A percentile compares a stretch with the other conserved stretches of the same genome.
phyloP scores from a whole-genome alignment of 2,888 invertebrate genomes.

The Caenorhabditis wallacei region DNA sequence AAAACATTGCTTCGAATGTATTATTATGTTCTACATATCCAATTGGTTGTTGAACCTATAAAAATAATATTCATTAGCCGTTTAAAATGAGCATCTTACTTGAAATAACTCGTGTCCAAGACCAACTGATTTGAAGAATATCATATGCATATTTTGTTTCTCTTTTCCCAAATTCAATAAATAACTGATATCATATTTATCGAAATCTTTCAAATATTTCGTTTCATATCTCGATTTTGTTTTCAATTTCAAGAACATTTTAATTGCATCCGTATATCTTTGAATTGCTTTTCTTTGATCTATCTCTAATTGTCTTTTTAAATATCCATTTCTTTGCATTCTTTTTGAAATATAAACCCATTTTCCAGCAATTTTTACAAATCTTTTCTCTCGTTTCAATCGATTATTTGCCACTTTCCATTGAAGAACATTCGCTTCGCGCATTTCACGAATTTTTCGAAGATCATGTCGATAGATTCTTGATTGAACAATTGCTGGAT shows the following conservation, averaged over 20 bases:
- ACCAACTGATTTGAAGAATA: conserved; percentile 23
- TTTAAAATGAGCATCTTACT: too few species aligned
- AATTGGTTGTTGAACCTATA: conserved; percentile 1
- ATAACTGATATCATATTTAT: conserved; percentile 25
- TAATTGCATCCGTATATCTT: conserved; percentile 2
- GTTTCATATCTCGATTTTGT: conserved; percentile 21
- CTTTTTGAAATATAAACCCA: conserved; percentile 21
- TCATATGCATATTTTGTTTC: conserved; percentile 5
- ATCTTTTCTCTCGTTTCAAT: conserved; percentile 6
- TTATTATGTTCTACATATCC: conserved; percentile 1
- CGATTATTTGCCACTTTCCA: conserved; percentile 14
- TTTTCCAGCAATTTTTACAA: conserved; percentile 7
- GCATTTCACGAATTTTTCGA: conserved; percentile 1
- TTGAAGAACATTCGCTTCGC: not conserved
- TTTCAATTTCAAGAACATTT: conserved; percentile 19
- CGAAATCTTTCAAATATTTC: conserved; percentile 10
- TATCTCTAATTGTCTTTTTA: not conserved
- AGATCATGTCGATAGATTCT: conserved; percentile 21
- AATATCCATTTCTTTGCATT: conserved; percentile 7
- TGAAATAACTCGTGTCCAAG: conserved; percentile 9
- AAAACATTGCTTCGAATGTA: conserved; percentile 25
- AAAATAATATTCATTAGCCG: not conserved
- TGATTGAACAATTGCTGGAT: not conserved
- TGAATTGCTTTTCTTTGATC: conserved; percentile 4
- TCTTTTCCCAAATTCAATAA: conserved; percentile 3